phyloP scores from a whole-genome alignment of 2,113 vertebrate genomes.

The Ibidorhyncha struthersii region DNA sequence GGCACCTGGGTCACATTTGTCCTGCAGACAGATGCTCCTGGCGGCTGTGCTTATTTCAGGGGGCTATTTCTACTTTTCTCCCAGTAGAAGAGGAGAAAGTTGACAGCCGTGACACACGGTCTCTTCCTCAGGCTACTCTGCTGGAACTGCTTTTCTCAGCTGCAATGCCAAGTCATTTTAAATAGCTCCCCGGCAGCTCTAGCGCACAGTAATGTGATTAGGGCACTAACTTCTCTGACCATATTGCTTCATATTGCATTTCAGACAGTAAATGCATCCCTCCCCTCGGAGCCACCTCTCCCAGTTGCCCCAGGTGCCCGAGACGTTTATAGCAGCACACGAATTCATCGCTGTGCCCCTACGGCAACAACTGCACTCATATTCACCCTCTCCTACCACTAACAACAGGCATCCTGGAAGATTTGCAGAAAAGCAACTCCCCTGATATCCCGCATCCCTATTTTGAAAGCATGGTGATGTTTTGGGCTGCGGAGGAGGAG shows the following conservation, averaged over 20 bases:
- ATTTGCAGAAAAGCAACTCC: neutral
- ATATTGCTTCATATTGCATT: conserved; percentile 59
- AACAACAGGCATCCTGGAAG: neutral
- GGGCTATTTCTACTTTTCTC: neutral
- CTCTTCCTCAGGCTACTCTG: conserved; percentile 14
- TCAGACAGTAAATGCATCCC: conserved; percentile 29
- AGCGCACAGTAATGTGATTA: conserved; percentile 55
- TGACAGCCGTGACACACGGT: conserved; percentile 16
- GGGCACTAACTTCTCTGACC: conserved; percentile 44
- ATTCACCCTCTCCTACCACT: neutral
- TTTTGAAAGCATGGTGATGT: neutral
- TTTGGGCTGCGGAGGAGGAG: rapidly evolving
- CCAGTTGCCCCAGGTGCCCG: neutral
- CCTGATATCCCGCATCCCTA: neutral
- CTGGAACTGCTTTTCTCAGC: conserved; percentile 49
- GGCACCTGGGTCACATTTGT: neutral
- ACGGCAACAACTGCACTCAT: neutral
- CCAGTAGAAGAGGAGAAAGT: neutral
- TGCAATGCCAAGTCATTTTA: conserved; percentile 46
- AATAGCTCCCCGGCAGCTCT: conserved; percentile 24
- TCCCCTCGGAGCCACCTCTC: conserved; percentile 1
- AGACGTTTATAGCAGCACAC: neutral
- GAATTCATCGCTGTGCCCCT: conserved; percentile 36
- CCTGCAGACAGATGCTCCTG: neutral
- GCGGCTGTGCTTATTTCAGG: neutral